Evolutionary conservation across 2,797 vertebrate species (phyloP).

Genomic region (Chaunax sp.): DNA sequence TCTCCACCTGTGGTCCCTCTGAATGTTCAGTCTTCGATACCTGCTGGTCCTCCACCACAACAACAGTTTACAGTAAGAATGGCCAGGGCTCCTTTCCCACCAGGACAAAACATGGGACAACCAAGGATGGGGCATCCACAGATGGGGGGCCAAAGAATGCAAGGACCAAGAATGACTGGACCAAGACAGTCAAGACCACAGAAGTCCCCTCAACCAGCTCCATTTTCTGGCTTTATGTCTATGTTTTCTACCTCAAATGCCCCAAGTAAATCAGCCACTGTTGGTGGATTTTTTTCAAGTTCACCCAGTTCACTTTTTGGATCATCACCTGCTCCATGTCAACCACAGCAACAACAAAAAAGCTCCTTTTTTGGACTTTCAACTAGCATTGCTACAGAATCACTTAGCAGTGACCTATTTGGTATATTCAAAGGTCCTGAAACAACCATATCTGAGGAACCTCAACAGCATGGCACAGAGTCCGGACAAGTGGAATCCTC

Average conservation of each 20-base stretch:
- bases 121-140: constrained; percentile 51
- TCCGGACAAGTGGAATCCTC: constrained; percentile 21
- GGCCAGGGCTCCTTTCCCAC: constrained; percentile 44
- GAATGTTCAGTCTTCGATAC: constrained; percentile 30
- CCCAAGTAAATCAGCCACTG: constrained; percentile 84
- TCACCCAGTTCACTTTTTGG: constrained; percentile 83
- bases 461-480: constrained; percentile 40
- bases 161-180: constrained; percentile 65
- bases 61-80: constrained; percentile 55
- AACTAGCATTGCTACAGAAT: constrained; percentile 82
- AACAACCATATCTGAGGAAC: constrained; percentile 70
- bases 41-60: constrained; percentile 41
- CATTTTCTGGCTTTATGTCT: constrained; percentile 94
- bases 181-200: constrained; percentile 75
- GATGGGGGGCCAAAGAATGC: constrained; percentile 63
- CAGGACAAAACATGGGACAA: constrained; percentile 55
- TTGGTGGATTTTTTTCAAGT: constrained; percentile 88
- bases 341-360: constrained; percentile 84
- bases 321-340: constrained; percentile 70
- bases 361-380: constrained; percentile 89
- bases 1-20: constrained; percentile 26
- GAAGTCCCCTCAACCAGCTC: constrained; percentile 81
- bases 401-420: constrained; percentile 89
- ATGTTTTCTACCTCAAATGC: constrained; percentile 87
- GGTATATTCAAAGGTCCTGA: constrained; percentile 89